A percentile compares a stretch with the other conserved stretches of the same genome.
phyloP scores from a whole-genome alignment of 2,113 vertebrate species.

The Mungos mungo region DNA sequence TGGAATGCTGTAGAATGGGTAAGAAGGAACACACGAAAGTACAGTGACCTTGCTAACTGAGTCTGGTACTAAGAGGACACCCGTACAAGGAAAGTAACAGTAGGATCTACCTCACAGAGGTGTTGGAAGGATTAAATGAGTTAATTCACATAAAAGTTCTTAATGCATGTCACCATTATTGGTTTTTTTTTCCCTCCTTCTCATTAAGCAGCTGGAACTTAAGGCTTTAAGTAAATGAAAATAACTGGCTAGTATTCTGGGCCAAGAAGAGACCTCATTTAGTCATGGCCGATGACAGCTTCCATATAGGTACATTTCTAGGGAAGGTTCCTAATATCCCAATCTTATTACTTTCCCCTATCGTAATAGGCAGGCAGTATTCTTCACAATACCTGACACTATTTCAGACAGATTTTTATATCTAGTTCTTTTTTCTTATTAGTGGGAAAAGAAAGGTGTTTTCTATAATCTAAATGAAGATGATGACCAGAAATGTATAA shows the following conservation, averaged over 20 bases:
- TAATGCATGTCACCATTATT: not conserved
- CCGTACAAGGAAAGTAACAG: not conserved
- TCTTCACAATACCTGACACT: not conserved
- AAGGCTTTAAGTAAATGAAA: not conserved
- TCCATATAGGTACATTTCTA: not conserved
- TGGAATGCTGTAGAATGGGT: not conserved
- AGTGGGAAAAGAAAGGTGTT: slow-evolving; percentile 17
- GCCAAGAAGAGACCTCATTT: not conserved
- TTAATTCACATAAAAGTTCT: not conserved
- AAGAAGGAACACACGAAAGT: not conserved
- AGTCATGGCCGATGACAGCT: not conserved
- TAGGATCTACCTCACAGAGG: not conserved
- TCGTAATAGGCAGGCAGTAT: not conserved
- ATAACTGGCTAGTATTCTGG: not conserved
- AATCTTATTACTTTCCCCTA: not conserved
- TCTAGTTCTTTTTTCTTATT: not conserved
- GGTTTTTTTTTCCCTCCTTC: not conserved
- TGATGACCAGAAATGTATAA: not conserved
- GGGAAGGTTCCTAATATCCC: not conserved
- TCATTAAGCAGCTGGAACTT: not conserved
- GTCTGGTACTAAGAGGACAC: not conserved
- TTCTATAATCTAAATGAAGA: slow-evolving; percentile 19
- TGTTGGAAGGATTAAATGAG: not conserved
- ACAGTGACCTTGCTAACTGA: not conserved
- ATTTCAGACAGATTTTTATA: not conserved